Evolutionary conservation across 2,888 invertebrate genomes (phyloP).

Genomic region (Rhodophaea formosa): DNA sequence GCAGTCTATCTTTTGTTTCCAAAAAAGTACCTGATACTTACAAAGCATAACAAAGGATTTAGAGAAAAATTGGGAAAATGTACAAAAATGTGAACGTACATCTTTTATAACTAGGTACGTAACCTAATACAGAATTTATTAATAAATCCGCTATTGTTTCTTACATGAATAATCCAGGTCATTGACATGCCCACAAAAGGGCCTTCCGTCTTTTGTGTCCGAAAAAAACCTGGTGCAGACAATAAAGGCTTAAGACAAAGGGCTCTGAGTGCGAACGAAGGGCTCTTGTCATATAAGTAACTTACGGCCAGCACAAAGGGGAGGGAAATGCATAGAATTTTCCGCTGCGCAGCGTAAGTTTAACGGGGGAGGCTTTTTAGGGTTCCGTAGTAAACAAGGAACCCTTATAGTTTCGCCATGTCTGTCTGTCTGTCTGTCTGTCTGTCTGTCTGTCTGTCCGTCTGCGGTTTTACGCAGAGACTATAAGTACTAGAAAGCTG

Average conservation of each 20-base stretch:
- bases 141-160: not conserved
- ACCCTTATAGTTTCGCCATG: no score
- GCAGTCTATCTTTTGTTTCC: no score
- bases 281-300: slow-evolving; percentile 10
- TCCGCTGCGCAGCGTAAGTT: not conserved
- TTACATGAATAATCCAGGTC: not conserved
- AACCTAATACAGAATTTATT: not conserved
- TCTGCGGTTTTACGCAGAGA: no score
- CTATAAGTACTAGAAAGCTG: no score
- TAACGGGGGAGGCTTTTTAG: not conserved
- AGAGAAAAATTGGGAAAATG: no score
- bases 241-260: slow-evolving; percentile 19
- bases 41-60: no score
- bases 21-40: no score
- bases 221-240: slow-evolving; percentile 10
- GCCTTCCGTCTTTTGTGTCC: slow-evolving; percentile 15
- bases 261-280: slow-evolving; percentile 2
- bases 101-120: no score
- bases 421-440: no score
- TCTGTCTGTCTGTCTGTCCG: no score
- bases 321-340: slow-evolving; percentile 8
- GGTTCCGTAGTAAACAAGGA: not conserved
- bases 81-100: no score
- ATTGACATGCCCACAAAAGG: slow-evolving; percentile 2
- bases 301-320: slow-evolving; percentile 11